Conservation (phyloP, 2,113 vertebrate genomes). For the Oncorhynchus nerka region DNA sequence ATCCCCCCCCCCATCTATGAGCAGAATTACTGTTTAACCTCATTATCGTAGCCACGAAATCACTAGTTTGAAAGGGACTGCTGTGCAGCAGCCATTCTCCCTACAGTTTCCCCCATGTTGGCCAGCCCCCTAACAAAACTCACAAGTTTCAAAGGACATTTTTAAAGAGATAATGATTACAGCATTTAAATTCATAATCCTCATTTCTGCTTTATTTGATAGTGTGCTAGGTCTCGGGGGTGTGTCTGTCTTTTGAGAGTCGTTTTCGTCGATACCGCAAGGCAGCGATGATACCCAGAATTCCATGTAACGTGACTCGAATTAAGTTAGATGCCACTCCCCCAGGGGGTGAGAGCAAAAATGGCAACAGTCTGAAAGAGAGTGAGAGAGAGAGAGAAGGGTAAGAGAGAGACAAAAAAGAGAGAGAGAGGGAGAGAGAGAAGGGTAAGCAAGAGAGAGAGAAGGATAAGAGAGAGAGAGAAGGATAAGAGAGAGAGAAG, state of each 20-base stretch:
- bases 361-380: slow-evolving; percentile 37
- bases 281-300: slow-evolving; percentile 6
- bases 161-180: not conserved
- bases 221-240: not conserved
- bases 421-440: too few species aligned
- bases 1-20: too few species aligned
- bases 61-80: too few species aligned
- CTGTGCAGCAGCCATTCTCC: too few species aligned
- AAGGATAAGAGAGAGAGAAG: not conserved
- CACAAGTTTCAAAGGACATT: too few species aligned
- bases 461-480: not conserved
- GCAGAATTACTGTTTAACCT: too few species aligned
- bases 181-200: not conserved
- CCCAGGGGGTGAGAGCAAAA: slow-evolving; percentile 50
- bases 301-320: slow-evolving; percentile 57
- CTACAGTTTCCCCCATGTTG: too few species aligned
- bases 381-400: not conserved
- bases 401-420: not conserved
- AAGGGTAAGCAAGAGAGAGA: too few species aligned
- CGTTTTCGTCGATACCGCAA: slow-evolving; percentile 36
- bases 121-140: too few species aligned
- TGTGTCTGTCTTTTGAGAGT: slow-evolving; percentile 45
- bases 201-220: not conserved
- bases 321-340: slow-evolving; percentile 45
- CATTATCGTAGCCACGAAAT: too few species aligned